phyloP scores from a whole-genome alignment of 2,888 invertebrate genomes.

The Crematogaster levior region DNA sequence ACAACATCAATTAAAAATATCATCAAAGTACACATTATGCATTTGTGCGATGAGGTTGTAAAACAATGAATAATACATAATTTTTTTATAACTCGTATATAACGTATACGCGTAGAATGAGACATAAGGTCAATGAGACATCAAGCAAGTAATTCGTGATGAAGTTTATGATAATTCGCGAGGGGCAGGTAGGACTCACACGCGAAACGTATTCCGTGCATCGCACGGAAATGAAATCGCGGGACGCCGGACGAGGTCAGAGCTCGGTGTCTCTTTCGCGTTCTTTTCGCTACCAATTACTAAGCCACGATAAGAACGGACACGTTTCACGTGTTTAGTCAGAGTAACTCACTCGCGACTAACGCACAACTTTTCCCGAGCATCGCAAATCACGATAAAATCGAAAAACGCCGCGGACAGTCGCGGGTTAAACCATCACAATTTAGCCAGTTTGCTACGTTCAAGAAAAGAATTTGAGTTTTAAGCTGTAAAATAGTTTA shows the following conservation, averaged over 20 bases:
- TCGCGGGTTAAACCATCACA: conserved; percentile 13
- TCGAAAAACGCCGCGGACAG: background rate
- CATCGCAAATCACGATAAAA: conserved; percentile 22
- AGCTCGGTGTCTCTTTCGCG: background rate
- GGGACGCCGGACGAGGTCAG: background rate
- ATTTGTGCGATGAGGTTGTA: background rate
- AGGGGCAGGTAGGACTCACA: background rate
- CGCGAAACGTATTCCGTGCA: background rate
- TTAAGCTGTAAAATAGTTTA: background rate
- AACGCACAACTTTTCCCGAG: background rate
- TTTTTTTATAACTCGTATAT: background rate
- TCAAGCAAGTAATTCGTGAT: background rate
- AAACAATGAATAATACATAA: background rate
- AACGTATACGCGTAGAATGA: background rate
- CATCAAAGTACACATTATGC: background rate
- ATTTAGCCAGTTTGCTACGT: background rate
- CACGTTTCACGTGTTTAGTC: conserved; percentile 20
- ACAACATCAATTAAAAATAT: background rate
- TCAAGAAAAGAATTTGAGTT: background rate
- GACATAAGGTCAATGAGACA: background rate
- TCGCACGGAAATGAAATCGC: background rate
- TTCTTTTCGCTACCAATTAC: conserved; percentile 31
- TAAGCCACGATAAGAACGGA: background rate
- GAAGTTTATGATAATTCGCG: background rate
- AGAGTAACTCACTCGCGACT: background rate